Percentiles rank a stretch among this genome's conserved stretches.
Evolutionary conservation across 2,113 vertebrate genomes (phyloP).

Genomic region (Bos indicus): DNA sequence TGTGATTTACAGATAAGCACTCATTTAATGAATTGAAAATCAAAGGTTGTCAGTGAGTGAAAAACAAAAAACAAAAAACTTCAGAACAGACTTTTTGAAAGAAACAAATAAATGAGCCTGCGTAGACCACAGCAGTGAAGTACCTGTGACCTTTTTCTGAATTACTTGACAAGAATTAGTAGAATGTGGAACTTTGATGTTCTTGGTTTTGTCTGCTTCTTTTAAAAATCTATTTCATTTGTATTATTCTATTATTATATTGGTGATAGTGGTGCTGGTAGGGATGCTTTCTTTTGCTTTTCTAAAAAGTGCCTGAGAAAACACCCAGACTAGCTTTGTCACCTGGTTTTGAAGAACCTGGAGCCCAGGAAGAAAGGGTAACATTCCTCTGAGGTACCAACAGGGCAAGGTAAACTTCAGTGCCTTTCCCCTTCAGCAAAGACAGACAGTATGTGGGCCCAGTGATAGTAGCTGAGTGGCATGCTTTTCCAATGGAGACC

Average conservation of each 20-base stretch:
- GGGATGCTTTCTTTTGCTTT: background rate
- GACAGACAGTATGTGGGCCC: accelerated
- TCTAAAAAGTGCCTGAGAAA: background rate
- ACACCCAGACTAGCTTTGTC: background rate
- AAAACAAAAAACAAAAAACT: background rate
- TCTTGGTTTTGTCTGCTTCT: background rate
- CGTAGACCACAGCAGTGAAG: background rate
- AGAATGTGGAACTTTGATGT: background rate
- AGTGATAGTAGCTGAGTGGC: background rate
- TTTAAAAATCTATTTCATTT: background rate
- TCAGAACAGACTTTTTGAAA: background rate
- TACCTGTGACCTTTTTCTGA: background rate
- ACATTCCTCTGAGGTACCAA: background rate
- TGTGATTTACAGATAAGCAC: constrained; percentile 39
- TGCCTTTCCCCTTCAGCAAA: background rate
- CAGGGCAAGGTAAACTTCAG: background rate
- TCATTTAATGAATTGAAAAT: constrained; percentile 64
- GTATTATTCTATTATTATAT: background rate
- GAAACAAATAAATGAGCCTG: constrained; percentile 28
- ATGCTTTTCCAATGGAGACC: background rate
- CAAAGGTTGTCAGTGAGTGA: constrained; percentile 25
- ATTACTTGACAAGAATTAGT: background rate
- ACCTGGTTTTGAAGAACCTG: background rate
- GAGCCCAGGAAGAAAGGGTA: background rate
- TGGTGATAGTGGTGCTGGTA: background rate